Conservation (phyloP, 2,888 invertebrate species). For the Heliconius aoede region DNA sequence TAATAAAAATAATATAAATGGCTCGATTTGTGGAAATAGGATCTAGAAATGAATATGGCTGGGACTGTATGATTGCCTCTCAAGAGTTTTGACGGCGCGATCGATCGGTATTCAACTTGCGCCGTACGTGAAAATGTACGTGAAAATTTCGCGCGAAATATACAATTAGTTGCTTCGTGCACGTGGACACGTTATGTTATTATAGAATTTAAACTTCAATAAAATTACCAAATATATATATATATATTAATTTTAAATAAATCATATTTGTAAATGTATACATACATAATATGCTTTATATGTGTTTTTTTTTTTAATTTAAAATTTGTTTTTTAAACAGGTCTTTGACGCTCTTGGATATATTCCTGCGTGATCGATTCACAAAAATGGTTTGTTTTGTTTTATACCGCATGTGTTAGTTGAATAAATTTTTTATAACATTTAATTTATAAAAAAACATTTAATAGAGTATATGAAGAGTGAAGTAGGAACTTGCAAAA, state of each 20-base stretch:
- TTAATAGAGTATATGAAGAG: neutral
- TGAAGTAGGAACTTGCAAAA: neutral
- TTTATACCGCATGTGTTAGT: too few relatives aligned
- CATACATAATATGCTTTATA: neutral
- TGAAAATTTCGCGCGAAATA: conserved; percentile 60
- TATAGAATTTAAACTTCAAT: neutral
- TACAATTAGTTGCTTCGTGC: conserved; percentile 23
- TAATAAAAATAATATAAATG: neutral
- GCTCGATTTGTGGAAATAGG: neutral
- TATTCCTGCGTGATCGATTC: conserved; percentile 47
- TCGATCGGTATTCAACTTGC: conserved; percentile 65
- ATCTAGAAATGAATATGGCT: conserved; percentile 30
- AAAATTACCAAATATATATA: neutral
- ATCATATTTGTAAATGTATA: neutral
- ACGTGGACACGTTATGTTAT: neutral
- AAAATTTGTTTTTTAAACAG: conserved; percentile 42
- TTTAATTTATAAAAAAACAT: neutral
- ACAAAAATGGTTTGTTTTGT: conserved; percentile 44
- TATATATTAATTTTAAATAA: too few relatives aligned
- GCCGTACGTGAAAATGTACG: conserved; percentile 54
- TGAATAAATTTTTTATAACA: neutral
- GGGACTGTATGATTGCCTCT: conserved; percentile 15
- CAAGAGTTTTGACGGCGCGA: conserved; percentile 51
- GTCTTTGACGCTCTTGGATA: conserved; percentile 46
- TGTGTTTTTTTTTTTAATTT: conserved; percentile 17